phyloP scores from a whole-genome alignment of 2,113 vertebrate genomes.

The Poecilia latipinna region DNA sequence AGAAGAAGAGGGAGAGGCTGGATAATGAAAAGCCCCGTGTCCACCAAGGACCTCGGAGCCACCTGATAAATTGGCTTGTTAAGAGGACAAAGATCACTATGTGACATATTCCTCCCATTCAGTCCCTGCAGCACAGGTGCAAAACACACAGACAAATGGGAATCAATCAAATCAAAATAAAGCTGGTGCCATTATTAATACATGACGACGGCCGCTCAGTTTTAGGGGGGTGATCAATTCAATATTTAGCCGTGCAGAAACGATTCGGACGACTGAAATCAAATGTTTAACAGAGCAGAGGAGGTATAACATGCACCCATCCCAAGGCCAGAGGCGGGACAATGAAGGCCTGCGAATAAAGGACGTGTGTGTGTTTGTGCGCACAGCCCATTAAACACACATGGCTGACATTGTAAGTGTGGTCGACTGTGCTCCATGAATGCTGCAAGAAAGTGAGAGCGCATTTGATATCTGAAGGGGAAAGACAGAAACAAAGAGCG shows the following conservation, averaged over 20 bases:
- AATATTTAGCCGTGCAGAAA: constrained; percentile 26
- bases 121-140: constrained; percentile 64
- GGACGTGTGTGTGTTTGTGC: constrained; percentile 29
- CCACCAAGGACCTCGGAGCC: constrained; percentile 64
- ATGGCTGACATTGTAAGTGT: constrained; percentile 47
- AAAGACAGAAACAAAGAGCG: constrained; percentile 45
- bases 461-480: constrained; percentile 49
- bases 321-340: constrained; percentile 68
- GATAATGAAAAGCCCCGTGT: constrained; percentile 63
- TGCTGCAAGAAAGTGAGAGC: constrained; percentile 44
- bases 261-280: constrained; percentile 43
- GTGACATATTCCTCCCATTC: constrained; percentile 68
- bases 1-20: constrained; percentile 71
- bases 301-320: constrained; percentile 37
- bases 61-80: constrained; percentile 76
- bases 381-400: constrained; percentile 62
- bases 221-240: constrained; percentile 43
- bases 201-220: constrained; percentile 33
- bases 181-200: constrained; percentile 60
- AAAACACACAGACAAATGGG: constrained; percentile 51
- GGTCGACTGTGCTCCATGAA: constrained; percentile 47
- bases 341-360: constrained; percentile 66
- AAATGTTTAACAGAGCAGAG: constrained; percentile 47
- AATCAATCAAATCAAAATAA: constrained; percentile 55
- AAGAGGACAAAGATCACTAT: constrained; percentile 67